Percentiles rank a stretch among this genome's conserved stretches.
phyloP scores from a whole-genome alignment of 1,140 invertebrate species.

The Sesamia nonagrioides region DNA sequence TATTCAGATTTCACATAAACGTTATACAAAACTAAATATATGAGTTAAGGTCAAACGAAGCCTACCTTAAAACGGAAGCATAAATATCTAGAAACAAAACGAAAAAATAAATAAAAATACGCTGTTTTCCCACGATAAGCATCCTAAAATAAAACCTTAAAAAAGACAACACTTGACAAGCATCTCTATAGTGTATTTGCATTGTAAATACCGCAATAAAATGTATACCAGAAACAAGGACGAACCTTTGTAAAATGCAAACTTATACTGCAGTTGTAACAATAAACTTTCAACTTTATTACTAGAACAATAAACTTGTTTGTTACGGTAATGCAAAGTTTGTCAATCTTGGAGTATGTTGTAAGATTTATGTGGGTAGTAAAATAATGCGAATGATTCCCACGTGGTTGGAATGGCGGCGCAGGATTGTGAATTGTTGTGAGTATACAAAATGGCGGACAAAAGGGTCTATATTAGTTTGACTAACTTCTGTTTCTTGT shows the following conservation, averaged over 20 bases:
- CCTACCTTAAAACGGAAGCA: neutral
- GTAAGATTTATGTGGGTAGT: constrained; percentile 31
- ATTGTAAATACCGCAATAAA: constrained; percentile 46
- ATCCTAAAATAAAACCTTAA: neutral
- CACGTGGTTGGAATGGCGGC: constrained; percentile 1
- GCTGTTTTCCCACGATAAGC: constrained; percentile 33
- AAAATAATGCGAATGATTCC: constrained; percentile 42
- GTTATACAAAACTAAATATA: too few relatives aligned
- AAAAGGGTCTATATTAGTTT: neutral
- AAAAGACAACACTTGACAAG: constrained; percentile 30
- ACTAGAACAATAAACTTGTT: constrained; percentile 11
- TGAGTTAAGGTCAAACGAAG: too few relatives aligned
- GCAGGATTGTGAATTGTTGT: neutral
- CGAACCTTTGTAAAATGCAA: constrained; percentile 4
- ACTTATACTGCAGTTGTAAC: constrained; percentile 7
- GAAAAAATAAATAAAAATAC: constrained; percentile 4
- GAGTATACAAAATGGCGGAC: neutral
- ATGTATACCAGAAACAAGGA: constrained; percentile 26
- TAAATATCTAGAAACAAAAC: neutral
- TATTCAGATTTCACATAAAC: too few relatives aligned
- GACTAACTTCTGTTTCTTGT: too few relatives aligned
- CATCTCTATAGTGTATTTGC: constrained; percentile 43
- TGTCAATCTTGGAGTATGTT: constrained; percentile 17
- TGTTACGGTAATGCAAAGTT: neutral
- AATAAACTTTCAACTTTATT: constrained; percentile 39